A percentile compares a stretch with the other conserved stretches of the same genome.
These are phyloP conservation scores for Percina caprodes DNA, from an alignment of 2,113 vertebrate species.

Conservation along the genomic window DNA sequence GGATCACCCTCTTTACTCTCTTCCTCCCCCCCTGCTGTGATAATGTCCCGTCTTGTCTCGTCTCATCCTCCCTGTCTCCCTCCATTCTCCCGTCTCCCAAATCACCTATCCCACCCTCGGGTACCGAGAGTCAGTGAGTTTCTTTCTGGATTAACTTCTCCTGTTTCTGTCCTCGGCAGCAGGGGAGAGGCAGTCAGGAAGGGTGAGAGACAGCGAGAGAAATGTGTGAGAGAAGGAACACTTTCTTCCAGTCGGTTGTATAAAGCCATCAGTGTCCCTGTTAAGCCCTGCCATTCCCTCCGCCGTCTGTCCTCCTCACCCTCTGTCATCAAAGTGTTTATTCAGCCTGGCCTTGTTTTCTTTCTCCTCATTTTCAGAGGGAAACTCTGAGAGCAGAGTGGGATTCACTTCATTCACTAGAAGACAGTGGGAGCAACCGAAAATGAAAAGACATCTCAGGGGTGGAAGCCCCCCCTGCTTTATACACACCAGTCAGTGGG, in stretches of 20 bases:
- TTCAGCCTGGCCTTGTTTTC: constrained; percentile 77
- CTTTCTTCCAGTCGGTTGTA: constrained; percentile 63
- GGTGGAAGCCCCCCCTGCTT: constrained; percentile 52
- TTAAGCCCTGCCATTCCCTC: constrained; percentile 59
- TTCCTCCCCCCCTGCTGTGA: constrained; percentile 66
- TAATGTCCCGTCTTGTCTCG: constrained; percentile 66
- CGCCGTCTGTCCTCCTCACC: constrained; percentile 74
- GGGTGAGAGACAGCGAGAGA: constrained; percentile 70
- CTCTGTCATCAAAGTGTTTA: constrained; percentile 78
- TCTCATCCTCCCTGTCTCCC: constrained; percentile 40
- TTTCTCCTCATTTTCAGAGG: constrained; percentile 63
- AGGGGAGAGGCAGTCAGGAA: constrained; percentile 51
- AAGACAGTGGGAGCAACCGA: constrained; percentile 65
- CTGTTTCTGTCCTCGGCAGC: constrained; percentile 53
- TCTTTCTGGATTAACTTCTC: constrained; percentile 41
- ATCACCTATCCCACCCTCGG: not conserved
- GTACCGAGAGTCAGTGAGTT: constrained; percentile 3
- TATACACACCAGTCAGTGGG: constrained; percentile 58
- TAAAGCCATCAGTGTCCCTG: constrained; percentile 78
- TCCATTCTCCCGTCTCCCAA: not conserved
- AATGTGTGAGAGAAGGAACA: constrained; percentile 69
- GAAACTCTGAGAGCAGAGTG: constrained; percentile 53
- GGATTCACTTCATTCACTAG: constrained; percentile 60
- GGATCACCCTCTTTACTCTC: constrained; percentile 43
- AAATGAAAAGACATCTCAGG: constrained; percentile 71